Evolutionary conservation across 2,888 invertebrate species (phyloP).

Genomic region (Noctua janthina): DNA sequence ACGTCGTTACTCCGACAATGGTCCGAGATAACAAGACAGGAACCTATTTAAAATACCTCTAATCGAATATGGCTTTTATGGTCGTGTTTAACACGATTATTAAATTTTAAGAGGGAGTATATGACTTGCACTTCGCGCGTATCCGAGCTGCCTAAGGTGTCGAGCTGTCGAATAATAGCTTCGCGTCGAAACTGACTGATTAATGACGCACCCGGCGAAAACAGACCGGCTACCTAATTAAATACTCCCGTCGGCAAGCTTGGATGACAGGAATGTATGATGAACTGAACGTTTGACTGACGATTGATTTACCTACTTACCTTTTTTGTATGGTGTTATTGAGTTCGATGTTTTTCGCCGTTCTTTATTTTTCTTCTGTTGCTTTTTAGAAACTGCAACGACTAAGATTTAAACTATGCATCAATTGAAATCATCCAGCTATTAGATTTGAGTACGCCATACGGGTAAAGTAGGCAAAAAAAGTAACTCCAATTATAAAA

Average conservation of each 20-base stretch:
- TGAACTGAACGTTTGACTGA: constrained; percentile 69
- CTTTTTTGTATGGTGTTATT: constrained; percentile 25
- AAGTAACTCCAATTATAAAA: neutral
- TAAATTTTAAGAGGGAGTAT: constrained; percentile 88
- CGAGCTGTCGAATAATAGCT: constrained; percentile 87
- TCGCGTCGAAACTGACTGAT: constrained; percentile 85
- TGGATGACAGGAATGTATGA: constrained; percentile 73
- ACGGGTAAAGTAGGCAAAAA: neutral
- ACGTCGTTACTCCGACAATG: constrained; percentile 84
- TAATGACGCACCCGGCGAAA: constrained; percentile 88
- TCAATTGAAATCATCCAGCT: neutral
- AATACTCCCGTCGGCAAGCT: constrained; percentile 78
- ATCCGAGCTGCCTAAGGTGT: constrained; percentile 82
- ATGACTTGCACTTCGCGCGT: constrained; percentile 87
- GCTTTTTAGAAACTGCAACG: neutral
- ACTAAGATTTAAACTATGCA: neutral
- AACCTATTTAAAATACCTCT: constrained; percentile 87
- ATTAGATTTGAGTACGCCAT: neutral
- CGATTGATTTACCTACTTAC: constrained; percentile 63
- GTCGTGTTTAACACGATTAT: constrained; percentile 90
- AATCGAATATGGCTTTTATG: constrained; percentile 89
- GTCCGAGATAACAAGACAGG: constrained; percentile 85
- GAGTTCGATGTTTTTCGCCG: constrained; percentile 14
- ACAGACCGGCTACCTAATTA: constrained; percentile 87
- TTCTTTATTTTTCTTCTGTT: constrained; percentile 3